phyloP scores from a whole-genome alignment of 1,140 invertebrate genomes.

The Oedothorax gibbosus region DNA sequence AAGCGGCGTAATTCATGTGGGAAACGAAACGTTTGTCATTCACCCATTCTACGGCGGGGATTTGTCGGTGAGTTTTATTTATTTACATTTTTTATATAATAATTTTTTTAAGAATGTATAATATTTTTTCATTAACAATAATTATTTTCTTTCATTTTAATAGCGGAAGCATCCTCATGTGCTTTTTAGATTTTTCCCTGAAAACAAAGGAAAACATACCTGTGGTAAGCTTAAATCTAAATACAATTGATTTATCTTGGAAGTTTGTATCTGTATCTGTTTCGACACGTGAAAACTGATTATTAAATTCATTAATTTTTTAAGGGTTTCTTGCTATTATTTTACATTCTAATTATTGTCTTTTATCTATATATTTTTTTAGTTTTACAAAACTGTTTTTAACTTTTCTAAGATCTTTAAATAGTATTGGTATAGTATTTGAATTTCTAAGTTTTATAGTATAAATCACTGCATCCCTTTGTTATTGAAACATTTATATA shows the following conservation, averaged over 20 bases:
- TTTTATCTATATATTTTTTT: too few species aligned
- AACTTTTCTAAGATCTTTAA: too few species aligned
- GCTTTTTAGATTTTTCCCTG: conserved; percentile 84
- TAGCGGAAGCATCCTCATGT: conserved; percentile 96
- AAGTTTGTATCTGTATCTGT: conserved; percentile 1
- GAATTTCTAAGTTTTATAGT: too few species aligned
- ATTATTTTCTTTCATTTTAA: conserved; percentile 57
- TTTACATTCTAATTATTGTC: too few species aligned
- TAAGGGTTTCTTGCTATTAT: too few species aligned
- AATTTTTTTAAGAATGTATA: background rate
- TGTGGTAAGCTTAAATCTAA: conserved; percentile 76
- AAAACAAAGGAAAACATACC: conserved; percentile 86
- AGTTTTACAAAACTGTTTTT: too few species aligned
- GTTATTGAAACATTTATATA: too few species aligned
- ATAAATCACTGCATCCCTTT: too few species aligned
- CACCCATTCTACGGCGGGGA: conserved; percentile 95
- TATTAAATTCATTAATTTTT: too few species aligned
- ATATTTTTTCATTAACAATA: background rate
- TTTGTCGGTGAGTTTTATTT: conserved; percentile 84
- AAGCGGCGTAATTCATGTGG: conserved; percentile 95
- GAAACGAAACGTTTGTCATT: conserved; percentile 96
- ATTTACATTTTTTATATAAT: background rate
- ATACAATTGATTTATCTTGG: too few species aligned
- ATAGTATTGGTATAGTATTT: too few species aligned
- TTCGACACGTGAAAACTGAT: background rate